A percentile compares a stretch with the other conserved stretches of the same genome.
Conservation (phyloP, 2,888 invertebrate species). For the Raillietiella orientalis region DNA sequence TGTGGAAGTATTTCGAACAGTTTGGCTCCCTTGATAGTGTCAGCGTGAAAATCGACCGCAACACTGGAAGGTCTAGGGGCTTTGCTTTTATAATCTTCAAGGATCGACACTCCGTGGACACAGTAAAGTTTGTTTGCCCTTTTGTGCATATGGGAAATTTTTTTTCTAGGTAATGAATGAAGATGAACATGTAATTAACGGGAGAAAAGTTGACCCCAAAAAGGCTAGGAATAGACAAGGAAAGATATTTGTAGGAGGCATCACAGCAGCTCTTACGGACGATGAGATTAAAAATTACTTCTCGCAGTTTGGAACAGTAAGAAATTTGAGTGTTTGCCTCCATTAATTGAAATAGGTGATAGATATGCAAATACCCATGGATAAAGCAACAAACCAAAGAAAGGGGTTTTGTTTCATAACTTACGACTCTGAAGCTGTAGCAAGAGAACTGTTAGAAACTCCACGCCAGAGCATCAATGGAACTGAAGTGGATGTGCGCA, state of each 20-base stretch:
- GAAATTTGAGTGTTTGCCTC: conserved; percentile 11
- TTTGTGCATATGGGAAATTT: conserved; percentile 4
- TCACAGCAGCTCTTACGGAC: conserved; percentile 66
- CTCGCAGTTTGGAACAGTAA: conserved; percentile 63
- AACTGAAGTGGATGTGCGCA: conserved; percentile 85
- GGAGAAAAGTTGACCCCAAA: conserved; percentile 82
- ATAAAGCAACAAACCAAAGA: conserved; percentile 82
- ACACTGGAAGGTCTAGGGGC: conserved; percentile 73
- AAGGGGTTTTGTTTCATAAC: conserved; percentile 94
- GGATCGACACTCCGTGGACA: conserved; percentile 55
- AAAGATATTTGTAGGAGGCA: conserved; percentile 84
- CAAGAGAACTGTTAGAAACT: conserved; percentile 60
- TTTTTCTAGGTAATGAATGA: conserved; percentile 25
- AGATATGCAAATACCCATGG: conserved; percentile 86
- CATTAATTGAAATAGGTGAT: no score
- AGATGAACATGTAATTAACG: conserved; percentile 68
- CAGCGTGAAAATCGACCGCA: conserved; percentile 84
- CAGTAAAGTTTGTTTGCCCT: conserved; percentile 24
- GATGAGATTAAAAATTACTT: conserved; percentile 81
- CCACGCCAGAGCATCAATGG: conserved; percentile 74
- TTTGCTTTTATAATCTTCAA: conserved; percentile 91
- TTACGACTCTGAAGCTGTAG: conserved; percentile 77
- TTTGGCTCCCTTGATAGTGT: conserved; percentile 84
- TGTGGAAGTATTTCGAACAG: conserved; percentile 69
- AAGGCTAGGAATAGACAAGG: conserved; percentile 79